These are phyloP conservation scores for Tadarida brasiliensis DNA, from an alignment of 2,797 vertebrate genomes.

Conservation along the genomic window DNA sequence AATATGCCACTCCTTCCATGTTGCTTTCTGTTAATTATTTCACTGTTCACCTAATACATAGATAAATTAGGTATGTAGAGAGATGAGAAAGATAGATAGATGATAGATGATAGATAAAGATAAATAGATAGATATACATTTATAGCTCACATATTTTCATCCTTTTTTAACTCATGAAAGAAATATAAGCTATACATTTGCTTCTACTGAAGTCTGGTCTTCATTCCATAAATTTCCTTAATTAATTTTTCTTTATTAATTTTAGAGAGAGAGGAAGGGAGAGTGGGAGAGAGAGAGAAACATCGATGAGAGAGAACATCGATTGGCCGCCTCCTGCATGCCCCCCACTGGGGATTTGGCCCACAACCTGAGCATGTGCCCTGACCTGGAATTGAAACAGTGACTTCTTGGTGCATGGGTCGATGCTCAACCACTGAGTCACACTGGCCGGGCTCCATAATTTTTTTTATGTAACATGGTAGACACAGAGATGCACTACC, in stretches of 20 bases:
- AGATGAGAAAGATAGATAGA: neutral
- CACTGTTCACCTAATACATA: neutral
- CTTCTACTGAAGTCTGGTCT: neutral
- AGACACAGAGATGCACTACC: neutral
- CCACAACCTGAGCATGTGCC: no score
- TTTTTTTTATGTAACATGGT: neutral
- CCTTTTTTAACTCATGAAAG: neutral
- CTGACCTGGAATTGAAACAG: no score
- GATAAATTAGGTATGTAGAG: neutral
- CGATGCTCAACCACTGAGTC: no score
- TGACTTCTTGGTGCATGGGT: no score
- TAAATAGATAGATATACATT: neutral
- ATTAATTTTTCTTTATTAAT: no score
- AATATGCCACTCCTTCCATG: neutral
- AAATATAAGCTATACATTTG: neutral
- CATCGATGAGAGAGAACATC: no score
- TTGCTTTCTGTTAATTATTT: neutral
- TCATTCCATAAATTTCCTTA: neutral
- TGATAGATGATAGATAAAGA: neutral
- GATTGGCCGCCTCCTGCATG: no score
- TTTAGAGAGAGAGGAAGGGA: no score
- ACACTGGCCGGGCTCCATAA: neutral
- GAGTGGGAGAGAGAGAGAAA: no score
- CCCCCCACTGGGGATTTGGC: no score
- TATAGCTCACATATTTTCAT: neutral